Base-by-base conservation (phyloP, 2,113 vertebrate genomes). In the Octodon degus region DNA sequence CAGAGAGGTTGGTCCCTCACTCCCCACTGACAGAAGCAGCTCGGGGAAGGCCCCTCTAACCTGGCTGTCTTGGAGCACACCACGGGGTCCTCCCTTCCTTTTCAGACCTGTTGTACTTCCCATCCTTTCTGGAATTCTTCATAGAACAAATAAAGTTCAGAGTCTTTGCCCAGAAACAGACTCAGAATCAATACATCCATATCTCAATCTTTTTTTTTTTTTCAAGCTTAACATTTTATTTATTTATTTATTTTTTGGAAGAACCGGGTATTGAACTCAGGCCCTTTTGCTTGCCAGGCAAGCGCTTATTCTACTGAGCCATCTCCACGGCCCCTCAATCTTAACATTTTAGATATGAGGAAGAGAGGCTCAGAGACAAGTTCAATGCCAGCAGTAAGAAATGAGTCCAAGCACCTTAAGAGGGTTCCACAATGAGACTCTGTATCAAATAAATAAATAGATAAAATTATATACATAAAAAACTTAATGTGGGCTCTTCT, bases 131-230 rank as follows among this genome's bases (percentile, higher is more conserved):
- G 63, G 11, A 88, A 72, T 82, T 95, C 53, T 58, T 85, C 14
- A 37, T 0, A 53, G 40, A 76, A 22, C 43, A 95, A 87, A 95
- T 32, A 32, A 60, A 93, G 22, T 67, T 13, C 50, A 40, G 22
- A 80, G 4, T 85, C 30, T 53, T 83, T 77, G 43, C 10, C 43
- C 83, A 67, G 86, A 96, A 95, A 95, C 65, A 96, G 55, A 76
- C 67, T 50, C 37, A 90, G 53, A 74, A 37, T 80, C 89, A 76
- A 53, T 65, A 55, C n/a, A 79, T 34, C 12, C 58, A 47, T 50
- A 90, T 30, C 53, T 58, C 53, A 82, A n/a, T 58, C 6, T 43
- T 43, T 43, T 43, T 43, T 43, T 43, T 43, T 43, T 43, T 43
- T 43, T 43, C 43, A 43, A 43, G 43, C 25, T n/a, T 40, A 50